These are phyloP conservation scores for Pomacea canaliculata DNA, from an alignment of 2,888 invertebrate species.

Conservation along the genomic window DNA sequence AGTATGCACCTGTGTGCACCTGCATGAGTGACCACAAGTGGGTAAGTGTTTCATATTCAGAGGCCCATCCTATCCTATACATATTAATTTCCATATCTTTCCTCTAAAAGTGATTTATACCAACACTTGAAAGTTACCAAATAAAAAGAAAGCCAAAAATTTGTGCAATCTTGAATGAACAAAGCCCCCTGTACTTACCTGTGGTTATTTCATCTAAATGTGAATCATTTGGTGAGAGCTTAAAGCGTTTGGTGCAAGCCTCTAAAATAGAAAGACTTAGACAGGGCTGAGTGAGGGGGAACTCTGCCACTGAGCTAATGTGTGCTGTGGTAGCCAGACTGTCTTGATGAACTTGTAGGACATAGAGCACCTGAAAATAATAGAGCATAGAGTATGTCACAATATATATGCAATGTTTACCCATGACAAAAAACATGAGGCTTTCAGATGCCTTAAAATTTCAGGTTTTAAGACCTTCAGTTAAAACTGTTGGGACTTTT, in stretches of 20 bases:
- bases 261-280: conserved; percentile 90
- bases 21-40: too few relatives aligned
- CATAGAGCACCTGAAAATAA: conserved; percentile 78
- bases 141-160: too few relatives aligned
- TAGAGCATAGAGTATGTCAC: neutral
- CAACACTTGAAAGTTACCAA: too few relatives aligned
- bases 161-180: too few relatives aligned
- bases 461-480: too few relatives aligned
- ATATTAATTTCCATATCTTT: neutral
- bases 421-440: too few relatives aligned
- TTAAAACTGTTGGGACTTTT: too few relatives aligned
- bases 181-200: conserved; percentile 41
- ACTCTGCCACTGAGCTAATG: conserved; percentile 80
- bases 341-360: conserved; percentile 78
- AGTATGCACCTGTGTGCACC: too few relatives aligned
- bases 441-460: too few relatives aligned
- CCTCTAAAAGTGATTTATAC: neutral
- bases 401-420: neutral
- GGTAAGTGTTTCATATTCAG: too few relatives aligned
- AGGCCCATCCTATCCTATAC: too few relatives aligned
- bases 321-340: conserved; percentile 56
- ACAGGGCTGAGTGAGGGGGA: conserved; percentile 87
- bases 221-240: conserved; percentile 54
- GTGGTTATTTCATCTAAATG: conserved; percentile 65
- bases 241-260: conserved; percentile 71